Evolutionary conservation across 2,797 vertebrate species (phyloP), one percentile per base, ranked within the genome.

Genomic region (Champsocephalus esox): DNA sequence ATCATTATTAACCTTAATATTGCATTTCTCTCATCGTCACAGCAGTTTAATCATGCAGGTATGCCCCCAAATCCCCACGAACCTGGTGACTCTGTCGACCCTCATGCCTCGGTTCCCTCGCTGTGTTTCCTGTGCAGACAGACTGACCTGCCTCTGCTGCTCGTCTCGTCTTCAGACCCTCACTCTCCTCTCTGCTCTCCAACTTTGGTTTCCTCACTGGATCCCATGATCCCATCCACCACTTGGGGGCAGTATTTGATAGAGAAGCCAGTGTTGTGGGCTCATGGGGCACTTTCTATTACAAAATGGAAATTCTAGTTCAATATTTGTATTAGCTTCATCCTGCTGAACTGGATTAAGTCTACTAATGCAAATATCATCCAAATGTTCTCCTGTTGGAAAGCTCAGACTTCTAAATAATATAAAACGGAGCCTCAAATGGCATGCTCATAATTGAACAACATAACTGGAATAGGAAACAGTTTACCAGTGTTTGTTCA

Each of bases 311-410:
- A 89, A 91, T 82, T 67, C 60, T 68, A 74, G 58, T 79, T 79
- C 60, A 89, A 82, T 90, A 92, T 93, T 92, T 92, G 87, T 85
- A 88, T 88, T 88, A 4, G 12, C 75, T 69, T 91, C 77, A 88
- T 75, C 87, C 77, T 86, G 89, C 60, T 87, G 66, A 87, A 89
- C 91, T 81, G 73, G 92, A 89, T 90, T 70, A 55, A 63, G 73
- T 75, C 70, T 73, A 75, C 70, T 54, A 66, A 77, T 75, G 85
- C 58, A 87, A 90, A 90, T 75, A 54, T 11, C 21, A 86, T 73
- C 79, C 69, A 88, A 89, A 87, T 84, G 51, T 12, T 10, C 13
- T 32, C n/a, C 56, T 73, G 13, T 59, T 66, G 56, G 34, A 78
- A 77, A 79, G 58, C 32, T 62, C 61, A 55, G 19, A 44, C 55